Conservation (phyloP, 2,113 vertebrate genomes). For the Sander lucioperca region DNA sequence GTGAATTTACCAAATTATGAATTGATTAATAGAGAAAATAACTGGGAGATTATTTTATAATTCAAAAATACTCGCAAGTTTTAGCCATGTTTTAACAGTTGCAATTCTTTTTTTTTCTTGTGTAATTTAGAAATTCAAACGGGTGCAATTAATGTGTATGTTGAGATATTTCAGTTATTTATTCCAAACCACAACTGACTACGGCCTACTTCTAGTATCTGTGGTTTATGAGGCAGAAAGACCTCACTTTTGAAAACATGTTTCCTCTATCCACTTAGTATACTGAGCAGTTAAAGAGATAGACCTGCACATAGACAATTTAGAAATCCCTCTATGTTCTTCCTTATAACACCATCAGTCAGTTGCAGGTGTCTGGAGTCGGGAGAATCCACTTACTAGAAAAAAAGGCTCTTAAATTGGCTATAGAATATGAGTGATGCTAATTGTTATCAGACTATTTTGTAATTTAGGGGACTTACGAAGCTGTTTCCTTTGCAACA, state of each 20-base stretch:
- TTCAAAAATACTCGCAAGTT: too few relatives aligned
- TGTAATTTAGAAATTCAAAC: not conserved
- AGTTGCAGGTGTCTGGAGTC: not conserved
- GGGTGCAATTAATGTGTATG: not conserved
- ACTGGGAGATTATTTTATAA: not conserved
- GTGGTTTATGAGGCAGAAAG: not conserved
- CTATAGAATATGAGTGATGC: not conserved
- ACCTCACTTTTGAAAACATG: not conserved
- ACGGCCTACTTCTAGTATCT: not conserved
- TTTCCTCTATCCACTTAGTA: not conserved
- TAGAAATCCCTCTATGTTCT: not conserved
- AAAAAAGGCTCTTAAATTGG: not conserved
- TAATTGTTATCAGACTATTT: not conserved
- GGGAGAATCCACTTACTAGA: not conserved
- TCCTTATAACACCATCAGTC: not conserved
- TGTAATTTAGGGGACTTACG: not conserved
- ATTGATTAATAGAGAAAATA: not conserved
- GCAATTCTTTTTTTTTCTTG: not conserved
- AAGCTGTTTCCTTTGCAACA: slow-evolving; percentile 7
- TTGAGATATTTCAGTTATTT: not conserved
- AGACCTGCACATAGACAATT: not conserved
- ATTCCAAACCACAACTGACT: slow-evolving; percentile 5
- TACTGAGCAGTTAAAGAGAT: not conserved
- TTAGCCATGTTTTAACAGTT: not conserved
- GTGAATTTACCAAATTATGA: not conserved